Evolutionary conservation across 2,113 vertebrate species (phyloP).

Genomic region (Thomomys bottae): DNA sequence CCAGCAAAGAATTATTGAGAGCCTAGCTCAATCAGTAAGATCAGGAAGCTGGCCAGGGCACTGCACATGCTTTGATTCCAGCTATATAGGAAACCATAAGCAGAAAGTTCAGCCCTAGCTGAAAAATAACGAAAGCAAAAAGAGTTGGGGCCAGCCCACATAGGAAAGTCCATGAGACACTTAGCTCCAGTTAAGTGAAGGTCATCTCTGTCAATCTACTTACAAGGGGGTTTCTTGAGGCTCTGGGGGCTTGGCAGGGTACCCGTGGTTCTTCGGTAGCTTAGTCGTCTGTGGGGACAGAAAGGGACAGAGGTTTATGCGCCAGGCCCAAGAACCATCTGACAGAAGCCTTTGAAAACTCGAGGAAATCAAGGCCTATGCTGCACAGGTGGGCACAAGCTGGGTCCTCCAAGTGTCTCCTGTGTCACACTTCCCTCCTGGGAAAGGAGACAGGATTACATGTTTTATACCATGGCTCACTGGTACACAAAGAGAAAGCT

Average conservation of each 20-base stretch:
- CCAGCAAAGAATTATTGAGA: too few species aligned
- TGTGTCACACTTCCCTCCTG: not conserved
- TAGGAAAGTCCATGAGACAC: too few species aligned
- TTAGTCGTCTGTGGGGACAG: conserved; percentile 87
- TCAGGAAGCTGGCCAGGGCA: too few species aligned
- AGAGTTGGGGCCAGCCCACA: too few species aligned
- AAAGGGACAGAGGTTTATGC: not conserved
- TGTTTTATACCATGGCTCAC: too few species aligned
- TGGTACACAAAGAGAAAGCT: too few species aligned
- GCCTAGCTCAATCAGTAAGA: too few species aligned
- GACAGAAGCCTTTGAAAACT: not conserved
- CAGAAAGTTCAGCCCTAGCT: too few species aligned
- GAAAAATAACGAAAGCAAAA: too few species aligned
- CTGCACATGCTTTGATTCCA: too few species aligned
- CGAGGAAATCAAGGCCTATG: not conserved
- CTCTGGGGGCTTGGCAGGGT: conserved; percentile 86
- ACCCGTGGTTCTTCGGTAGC: conserved; percentile 90
- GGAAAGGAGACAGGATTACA: not conserved
- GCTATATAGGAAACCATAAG: too few species aligned
- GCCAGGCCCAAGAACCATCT: not conserved
- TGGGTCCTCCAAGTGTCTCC: not conserved
- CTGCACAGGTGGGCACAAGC: not conserved
- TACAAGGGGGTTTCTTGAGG: conserved; percentile 88
- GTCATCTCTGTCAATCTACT: conserved; percentile 78
- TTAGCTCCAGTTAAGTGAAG: too few species aligned